These are phyloP conservation scores for Ophiodon elongatus DNA, from an alignment of 2,113 vertebrate genomes.

Conservation along the genomic window DNA sequence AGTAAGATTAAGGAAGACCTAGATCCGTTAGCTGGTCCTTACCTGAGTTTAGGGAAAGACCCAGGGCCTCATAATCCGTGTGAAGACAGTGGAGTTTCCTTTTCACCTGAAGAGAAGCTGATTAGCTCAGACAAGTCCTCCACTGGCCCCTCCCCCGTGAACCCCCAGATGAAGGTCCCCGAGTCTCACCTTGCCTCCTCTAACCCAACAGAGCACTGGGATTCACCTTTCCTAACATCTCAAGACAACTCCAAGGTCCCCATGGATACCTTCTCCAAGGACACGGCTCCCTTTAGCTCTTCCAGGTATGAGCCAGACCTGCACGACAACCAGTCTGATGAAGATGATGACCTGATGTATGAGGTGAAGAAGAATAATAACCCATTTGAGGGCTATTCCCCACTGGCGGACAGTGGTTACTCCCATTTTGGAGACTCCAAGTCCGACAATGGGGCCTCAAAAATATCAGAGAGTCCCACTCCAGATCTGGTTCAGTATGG, in stretches of 20 bases:
- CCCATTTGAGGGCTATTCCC: slow-evolving; percentile 80
- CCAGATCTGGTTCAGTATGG: slow-evolving; percentile 96
- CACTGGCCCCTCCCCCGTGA: slow-evolving; percentile 74
- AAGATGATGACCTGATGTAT: slow-evolving; percentile 81
- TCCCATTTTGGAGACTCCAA: slow-evolving; percentile 79
- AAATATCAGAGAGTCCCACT: slow-evolving; percentile 91
- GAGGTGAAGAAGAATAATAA: slow-evolving; percentile 81
- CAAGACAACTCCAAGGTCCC: slow-evolving; percentile 74
- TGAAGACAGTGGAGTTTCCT: slow-evolving; percentile 81
- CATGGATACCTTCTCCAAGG: slow-evolving; percentile 80
- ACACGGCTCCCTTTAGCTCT: slow-evolving; percentile 66
- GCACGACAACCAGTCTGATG: slow-evolving; percentile 73
- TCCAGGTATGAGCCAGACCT: slow-evolving; percentile 70
- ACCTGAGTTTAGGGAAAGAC: slow-evolving; percentile 77
- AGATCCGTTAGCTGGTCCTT: slow-evolving; percentile 67
- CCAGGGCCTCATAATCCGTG: slow-evolving; percentile 72
- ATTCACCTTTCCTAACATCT: slow-evolving; percentile 76
- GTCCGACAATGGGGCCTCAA: slow-evolving; percentile 76
- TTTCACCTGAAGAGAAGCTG: slow-evolving; percentile 79
- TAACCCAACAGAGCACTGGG: slow-evolving; percentile 83
- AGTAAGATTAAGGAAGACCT: slow-evolving; percentile 68
- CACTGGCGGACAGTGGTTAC: slow-evolving; percentile 74
- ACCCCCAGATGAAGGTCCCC: slow-evolving; percentile 65
- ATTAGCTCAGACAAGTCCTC: slow-evolving; percentile 76
- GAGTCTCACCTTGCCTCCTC: slow-evolving; percentile 87